Evolutionary conservation across 2,888 invertebrate species (phyloP).

Genomic region (Fabriciana adippe): DNA sequence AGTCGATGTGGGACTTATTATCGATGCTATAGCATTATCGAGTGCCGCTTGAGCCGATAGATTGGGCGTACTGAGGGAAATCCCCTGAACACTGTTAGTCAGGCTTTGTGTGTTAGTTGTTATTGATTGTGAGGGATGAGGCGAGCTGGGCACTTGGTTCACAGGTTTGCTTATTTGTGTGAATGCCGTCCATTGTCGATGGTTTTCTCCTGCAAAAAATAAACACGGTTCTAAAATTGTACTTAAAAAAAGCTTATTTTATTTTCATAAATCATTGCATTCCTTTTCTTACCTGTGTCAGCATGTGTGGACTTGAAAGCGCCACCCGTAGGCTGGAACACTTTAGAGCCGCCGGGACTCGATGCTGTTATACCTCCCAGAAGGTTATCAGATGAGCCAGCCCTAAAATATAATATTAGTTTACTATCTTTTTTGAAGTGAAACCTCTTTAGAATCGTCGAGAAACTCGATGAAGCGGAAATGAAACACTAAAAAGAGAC

Average conservation of each 20-base stretch:
- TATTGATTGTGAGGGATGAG: constrained; percentile 53
- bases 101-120: constrained; percentile 61
- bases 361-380: constrained; percentile 76
- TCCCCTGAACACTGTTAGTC: constrained; percentile 73
- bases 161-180: constrained; percentile 58
- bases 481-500: too few species aligned
- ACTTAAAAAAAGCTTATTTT: too few species aligned
- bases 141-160: constrained; percentile 58
- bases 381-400: constrained; percentile 76
- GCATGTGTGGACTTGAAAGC: constrained; percentile 94
- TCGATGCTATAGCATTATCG: constrained; percentile 72
- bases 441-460: too few species aligned
- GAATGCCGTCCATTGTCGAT: constrained; percentile 71
- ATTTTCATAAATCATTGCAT: too few species aligned
- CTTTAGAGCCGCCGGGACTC: constrained; percentile 91
- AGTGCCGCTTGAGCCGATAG: constrained; percentile 63
- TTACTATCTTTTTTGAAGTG: too few species aligned
- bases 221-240: neutral
- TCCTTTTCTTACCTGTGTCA: constrained; percentile 63
- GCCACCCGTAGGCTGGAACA: constrained; percentile 96
- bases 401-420: constrained; percentile 49
- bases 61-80: constrained; percentile 64
- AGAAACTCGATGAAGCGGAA: too few species aligned
- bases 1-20: constrained; percentile 66
- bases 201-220: constrained; percentile 59